Evolutionary conservation across 2,113 vertebrate genomes (phyloP).

Genomic region (Channa argus): DNA sequence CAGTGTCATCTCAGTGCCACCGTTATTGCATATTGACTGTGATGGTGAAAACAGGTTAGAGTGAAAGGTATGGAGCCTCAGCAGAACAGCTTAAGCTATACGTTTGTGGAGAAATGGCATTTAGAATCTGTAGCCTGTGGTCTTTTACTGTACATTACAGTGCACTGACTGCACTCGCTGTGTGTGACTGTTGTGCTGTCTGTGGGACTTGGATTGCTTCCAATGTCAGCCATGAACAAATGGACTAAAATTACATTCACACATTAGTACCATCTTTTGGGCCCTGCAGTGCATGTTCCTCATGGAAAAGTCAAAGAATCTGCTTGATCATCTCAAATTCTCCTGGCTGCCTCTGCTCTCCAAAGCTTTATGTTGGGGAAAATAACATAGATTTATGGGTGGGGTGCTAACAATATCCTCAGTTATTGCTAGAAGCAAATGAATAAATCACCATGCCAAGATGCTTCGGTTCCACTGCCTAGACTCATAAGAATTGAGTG

Average conservation of each 20-base stretch:
- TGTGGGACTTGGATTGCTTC: constrained; percentile 2
- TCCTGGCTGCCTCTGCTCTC: constrained; percentile 37
- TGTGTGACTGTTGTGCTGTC: background rate
- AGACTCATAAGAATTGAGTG: constrained; percentile 20
- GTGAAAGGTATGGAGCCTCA: no score
- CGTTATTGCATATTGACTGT: background rate
- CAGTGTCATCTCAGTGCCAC: background rate
- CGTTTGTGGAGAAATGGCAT: no score
- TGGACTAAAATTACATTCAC: constrained; percentile 15
- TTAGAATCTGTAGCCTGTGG: no score
- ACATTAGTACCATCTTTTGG: constrained; percentile 25
- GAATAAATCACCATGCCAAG: constrained; percentile 70
- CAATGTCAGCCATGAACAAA: constrained; percentile 10
- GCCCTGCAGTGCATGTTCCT: constrained; percentile 27
- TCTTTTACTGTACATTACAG: constrained; percentile 12
- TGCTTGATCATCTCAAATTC: constrained; percentile 61
- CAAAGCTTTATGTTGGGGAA: constrained; percentile 47
- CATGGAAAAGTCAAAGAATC: constrained; percentile 48
- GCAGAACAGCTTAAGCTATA: no score
- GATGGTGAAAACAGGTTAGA: no score
- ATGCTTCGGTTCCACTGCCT: constrained; percentile 37
- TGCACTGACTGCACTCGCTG: background rate
- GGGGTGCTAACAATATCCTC: constrained; percentile 62
- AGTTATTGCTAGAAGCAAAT: constrained; percentile 69
- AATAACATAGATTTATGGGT: constrained; percentile 69